Conservation (phyloP, 2,113 vertebrate species). For the Furnarius figulus region DNA sequence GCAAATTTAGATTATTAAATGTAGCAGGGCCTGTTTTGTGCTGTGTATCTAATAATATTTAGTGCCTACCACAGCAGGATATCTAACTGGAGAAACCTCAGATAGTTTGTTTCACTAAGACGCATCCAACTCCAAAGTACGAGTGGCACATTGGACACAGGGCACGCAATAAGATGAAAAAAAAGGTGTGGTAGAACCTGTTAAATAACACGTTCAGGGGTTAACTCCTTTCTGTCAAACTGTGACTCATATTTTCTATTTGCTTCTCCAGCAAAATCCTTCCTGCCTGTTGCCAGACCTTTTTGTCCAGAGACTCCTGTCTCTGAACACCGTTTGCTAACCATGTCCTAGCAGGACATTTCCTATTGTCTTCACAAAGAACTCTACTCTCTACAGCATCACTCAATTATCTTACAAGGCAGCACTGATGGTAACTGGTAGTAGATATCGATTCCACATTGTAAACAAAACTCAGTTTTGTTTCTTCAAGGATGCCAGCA, state of each 20-base stretch:
- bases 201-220: neutral
- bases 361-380: neutral
- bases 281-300: neutral
- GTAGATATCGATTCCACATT: neutral
- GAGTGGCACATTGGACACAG: neutral
- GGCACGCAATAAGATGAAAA: neutral
- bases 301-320: neutral
- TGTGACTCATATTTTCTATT: neutral
- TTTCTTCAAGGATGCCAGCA: neutral
- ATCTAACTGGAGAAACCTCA: neutral
- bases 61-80: neutral
- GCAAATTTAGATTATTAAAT: neutral
- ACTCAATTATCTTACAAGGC: neutral
- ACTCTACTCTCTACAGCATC: neutral
- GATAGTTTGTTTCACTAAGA: neutral
- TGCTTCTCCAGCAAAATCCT: neutral
- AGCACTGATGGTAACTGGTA: neutral
- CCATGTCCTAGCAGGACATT: neutral
- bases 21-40: neutral
- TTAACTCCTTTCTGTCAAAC: neutral
- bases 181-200: neutral
- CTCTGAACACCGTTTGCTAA: neutral
- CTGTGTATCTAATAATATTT: neutral
- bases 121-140: neutral
- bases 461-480: neutral